Percentiles rank a stretch among this genome's conserved stretches.
Conservation (phyloP, 2,797 vertebrate genomes). For the Diglossa cyanea region DNA sequence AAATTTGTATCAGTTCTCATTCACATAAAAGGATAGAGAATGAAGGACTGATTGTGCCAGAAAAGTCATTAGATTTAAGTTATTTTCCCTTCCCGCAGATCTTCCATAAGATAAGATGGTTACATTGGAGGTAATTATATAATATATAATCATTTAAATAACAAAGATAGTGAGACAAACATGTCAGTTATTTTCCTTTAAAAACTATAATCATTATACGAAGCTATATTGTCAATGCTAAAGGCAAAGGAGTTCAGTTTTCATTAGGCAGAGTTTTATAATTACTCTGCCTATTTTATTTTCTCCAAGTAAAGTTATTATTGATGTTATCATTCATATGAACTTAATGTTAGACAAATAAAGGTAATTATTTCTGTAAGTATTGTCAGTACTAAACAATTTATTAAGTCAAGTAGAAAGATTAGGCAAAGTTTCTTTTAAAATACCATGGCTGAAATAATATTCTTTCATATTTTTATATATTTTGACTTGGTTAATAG, state of each 20-base stretch:
- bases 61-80: conserved; percentile 30
- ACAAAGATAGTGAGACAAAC: conserved; percentile 43
- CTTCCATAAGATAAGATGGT: conserved; percentile 28
- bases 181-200: conserved; percentile 1
- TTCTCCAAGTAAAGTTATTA: conserved; percentile 22
- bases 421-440: neutral
- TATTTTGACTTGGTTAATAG: neutral
- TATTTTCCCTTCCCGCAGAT: conserved; percentile 18
- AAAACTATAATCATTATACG: conserved; percentile 4
- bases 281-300: conserved; percentile 36
- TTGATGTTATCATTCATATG: conserved; percentile 21
- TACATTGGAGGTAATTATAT: conserved; percentile 20
- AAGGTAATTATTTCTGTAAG: conserved; percentile 35
- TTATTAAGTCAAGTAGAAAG: neutral
- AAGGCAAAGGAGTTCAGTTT: conserved; percentile 16
- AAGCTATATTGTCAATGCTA: conserved; percentile 24
- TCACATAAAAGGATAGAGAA: conserved; percentile 26
- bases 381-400: neutral
- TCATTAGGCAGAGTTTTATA: conserved; percentile 24
- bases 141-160: conserved; percentile 47
- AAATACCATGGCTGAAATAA: neutral
- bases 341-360: conserved; percentile 35
- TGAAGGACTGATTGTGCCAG: neutral
- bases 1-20: conserved; percentile 15
- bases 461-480: neutral